Evolutionary conservation across 2,888 invertebrate genomes (phyloP).

Genomic region (Volucella zonaria): DNA sequence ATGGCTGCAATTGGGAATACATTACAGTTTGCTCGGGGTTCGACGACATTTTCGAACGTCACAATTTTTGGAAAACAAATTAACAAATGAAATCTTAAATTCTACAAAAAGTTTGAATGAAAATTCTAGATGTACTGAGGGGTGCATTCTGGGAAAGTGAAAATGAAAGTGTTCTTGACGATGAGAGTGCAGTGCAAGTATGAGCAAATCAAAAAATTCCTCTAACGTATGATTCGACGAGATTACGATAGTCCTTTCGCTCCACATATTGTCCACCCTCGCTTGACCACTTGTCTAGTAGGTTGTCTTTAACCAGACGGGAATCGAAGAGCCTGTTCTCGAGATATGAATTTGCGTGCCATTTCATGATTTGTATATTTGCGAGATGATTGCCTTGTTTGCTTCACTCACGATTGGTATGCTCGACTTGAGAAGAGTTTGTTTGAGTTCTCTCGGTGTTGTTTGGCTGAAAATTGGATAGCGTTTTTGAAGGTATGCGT

Average conservation of each 20-base stretch:
- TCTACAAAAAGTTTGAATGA: constrained; percentile 26
- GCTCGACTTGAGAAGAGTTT: constrained; percentile 80
- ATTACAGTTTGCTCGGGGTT: constrained; percentile 78
- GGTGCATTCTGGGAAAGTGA: constrained; percentile 31
- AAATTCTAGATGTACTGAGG: not conserved
- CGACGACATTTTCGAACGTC: constrained; percentile 73
- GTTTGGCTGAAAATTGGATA: constrained; percentile 78
- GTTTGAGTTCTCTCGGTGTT: constrained; percentile 79
- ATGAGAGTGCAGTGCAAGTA: constrained; percentile 33
- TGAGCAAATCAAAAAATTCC: constrained; percentile 66
- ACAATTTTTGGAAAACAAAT: constrained; percentile 34
- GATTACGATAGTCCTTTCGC: constrained; percentile 81
- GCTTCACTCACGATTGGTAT: constrained; percentile 81
- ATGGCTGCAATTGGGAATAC: constrained; percentile 89
- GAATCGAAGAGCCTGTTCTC: constrained; percentile 82
- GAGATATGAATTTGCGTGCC: constrained; percentile 79
- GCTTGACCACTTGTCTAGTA: constrained; percentile 80
- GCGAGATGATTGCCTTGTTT: constrained; percentile 36
- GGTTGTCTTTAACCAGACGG: constrained; percentile 81
- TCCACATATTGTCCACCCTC: constrained; percentile 79
- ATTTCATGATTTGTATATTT: constrained; percentile 76
- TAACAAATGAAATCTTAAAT: constrained; percentile 33
- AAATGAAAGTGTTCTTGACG: constrained; percentile 17
- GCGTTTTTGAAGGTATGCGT: constrained; percentile 78
- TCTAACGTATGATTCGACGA: constrained; percentile 82